Base-by-base conservation (phyloP, 2,113 vertebrate species). In the Zingel zingel region DNA sequence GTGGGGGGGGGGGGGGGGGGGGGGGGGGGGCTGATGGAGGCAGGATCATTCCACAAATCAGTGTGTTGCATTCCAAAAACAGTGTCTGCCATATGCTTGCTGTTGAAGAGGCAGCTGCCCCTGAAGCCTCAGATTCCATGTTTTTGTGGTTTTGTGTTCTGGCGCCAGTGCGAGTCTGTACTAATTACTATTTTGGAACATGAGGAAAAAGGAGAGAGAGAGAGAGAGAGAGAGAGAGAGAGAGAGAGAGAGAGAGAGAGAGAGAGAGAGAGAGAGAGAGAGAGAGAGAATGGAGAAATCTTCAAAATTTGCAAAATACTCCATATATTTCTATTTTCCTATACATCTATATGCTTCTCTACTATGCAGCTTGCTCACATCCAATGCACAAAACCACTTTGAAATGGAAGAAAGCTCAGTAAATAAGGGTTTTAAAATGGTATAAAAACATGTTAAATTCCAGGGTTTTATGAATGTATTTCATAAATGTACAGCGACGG, bases 121-220 rank as follows among this genome's bases (percentile, higher is more conserved):
- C 73, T 72, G 65, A 88, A 89, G 67, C 57, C 53, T 64, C 27
- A 69, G 76, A 81, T 86, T 86, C 54, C 50, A 74, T 83, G 80
- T 86, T 86, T 81, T 75, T 73, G 76, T 82, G 86, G 74, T 77
- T 88, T 83, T 77, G 74, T 88, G 57, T 78, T 81, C 74, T 56
- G 66, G 82, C 43, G 45, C 88, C 89, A 85, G 83, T 68, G 76
- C 71, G 64, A 64, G 86, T 72, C 43, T 82, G 74, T 27, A 81
- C 84, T 90, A 92, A 89, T 91, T 89, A 86, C 85, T 76, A 68
- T 89, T 87, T 74, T 72, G 81, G 77, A 90, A 79, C 72, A 79
- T 51, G 15, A 74, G 61, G 65, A 36, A 59, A 82, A 73, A 47
- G 33, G 19, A 39, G 23, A 76, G 12, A 51, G 18, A n/a, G 4